Conservation (phyloP, 2,113 vertebrate species). For the Pycnonotus jocosus region DNA sequence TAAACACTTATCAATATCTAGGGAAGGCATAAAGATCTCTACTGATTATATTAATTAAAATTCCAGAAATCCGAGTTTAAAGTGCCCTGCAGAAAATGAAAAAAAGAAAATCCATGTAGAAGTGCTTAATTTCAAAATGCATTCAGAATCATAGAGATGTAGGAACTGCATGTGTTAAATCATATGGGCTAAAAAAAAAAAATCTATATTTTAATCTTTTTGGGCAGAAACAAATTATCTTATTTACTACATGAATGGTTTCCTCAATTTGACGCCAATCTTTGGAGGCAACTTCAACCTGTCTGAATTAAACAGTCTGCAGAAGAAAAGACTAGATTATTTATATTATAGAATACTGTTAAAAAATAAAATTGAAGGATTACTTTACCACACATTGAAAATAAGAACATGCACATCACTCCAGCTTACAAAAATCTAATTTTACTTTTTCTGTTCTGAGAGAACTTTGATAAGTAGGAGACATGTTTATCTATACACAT, state of each 20-base stretch:
- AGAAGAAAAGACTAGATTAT: conserved; percentile 77
- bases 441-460: conserved; percentile 61
- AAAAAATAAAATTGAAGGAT: conserved; percentile 63
- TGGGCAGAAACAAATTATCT: conserved; percentile 79
- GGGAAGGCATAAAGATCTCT: background rate
- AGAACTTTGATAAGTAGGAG: conserved; percentile 20
- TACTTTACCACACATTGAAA: conserved; percentile 58
- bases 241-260: conserved; percentile 88
- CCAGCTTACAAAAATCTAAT: conserved; percentile 69
- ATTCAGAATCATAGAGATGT: conserved; percentile 9
- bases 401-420: conserved; percentile 60
- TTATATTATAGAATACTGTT: conserved; percentile 64
- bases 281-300: conserved; percentile 79
- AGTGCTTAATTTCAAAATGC: conserved; percentile 35
- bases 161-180: conserved; percentile 67
- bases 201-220: conserved; percentile 81
- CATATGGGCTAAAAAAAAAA: conserved; percentile 54
- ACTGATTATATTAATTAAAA: background rate
- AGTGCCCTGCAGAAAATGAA: background rate
- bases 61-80: background rate
- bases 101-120: background rate
- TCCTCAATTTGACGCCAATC: conserved; percentile 88
- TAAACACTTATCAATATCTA: background rate
- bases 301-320: conserved; percentile 76
- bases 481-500: background rate